phyloP scores from a whole-genome alignment of 2,888 invertebrate species.

The Bhutanitis thaidina region DNA sequence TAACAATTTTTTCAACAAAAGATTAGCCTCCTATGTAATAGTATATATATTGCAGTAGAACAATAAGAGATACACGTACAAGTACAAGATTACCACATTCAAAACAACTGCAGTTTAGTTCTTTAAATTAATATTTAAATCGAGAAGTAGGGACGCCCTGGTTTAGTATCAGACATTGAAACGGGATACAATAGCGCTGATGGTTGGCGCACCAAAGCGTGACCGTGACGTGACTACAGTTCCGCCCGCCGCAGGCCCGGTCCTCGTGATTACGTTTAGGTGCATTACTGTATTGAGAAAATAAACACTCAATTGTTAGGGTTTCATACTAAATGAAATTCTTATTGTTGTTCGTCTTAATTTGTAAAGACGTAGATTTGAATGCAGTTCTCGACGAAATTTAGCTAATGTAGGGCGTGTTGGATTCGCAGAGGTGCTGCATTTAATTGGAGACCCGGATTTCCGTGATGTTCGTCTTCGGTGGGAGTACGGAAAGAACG shows the following conservation, averaged over 20 bases:
- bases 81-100: too few relatives aligned
- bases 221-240: constrained; percentile 38
- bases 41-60: too few relatives aligned
- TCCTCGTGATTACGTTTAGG: constrained; percentile 14
- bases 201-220: constrained; percentile 42
- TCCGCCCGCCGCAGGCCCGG: constrained; percentile 17
- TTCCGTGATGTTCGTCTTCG: constrained; percentile 82
- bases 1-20: too few relatives aligned
- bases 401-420: constrained; percentile 14
- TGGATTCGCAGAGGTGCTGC: constrained; percentile 75
- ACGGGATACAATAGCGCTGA: constrained; percentile 58
- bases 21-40: too few relatives aligned
- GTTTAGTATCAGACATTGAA: constrained; percentile 41
- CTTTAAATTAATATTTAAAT: background rate
- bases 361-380: too few relatives aligned
- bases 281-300: constrained; percentile 5
- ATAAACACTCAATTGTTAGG: too few relatives aligned
- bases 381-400: too few relatives aligned
- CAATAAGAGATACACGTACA: too few relatives aligned
- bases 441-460: constrained; percentile 83
- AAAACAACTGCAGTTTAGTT: too few relatives aligned
- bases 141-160: constrained; percentile 23
- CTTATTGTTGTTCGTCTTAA: too few relatives aligned
- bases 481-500: constrained; percentile 79
- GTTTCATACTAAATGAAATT: too few relatives aligned